Evolutionary conservation across 2,797 vertebrate species (phyloP).

Genomic region (Euphonia xanthogaster): DNA sequence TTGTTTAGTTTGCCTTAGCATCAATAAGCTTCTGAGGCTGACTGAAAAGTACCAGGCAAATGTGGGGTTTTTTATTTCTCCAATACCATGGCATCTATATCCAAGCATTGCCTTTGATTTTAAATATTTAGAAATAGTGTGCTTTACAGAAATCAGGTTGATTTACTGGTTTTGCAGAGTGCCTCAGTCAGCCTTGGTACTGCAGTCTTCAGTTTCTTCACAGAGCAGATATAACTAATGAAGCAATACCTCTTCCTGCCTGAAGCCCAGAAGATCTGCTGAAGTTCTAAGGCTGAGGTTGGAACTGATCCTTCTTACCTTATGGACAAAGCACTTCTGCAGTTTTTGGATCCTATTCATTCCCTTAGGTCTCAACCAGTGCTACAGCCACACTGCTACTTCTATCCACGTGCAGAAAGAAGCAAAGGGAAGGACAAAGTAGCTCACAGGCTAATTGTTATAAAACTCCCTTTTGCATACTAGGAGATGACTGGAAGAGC

Average conservation of each 20-base stretch:
- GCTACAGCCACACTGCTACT: neutral
- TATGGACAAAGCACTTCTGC: neutral
- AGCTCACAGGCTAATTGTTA: neutral
- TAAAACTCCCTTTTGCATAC: neutral
- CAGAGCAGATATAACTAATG: neutral
- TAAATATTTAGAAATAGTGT: neutral
- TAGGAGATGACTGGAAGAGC: neutral
- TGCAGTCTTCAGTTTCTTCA: neutral
- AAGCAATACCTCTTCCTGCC: neutral
- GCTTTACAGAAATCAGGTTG: neutral
- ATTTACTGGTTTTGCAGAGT: neutral
- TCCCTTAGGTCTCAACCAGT: neutral
- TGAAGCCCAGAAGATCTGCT: neutral
- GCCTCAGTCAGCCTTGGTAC: neutral
- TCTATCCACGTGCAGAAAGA: neutral
- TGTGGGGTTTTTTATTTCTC: neutral
- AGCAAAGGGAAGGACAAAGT: neutral
- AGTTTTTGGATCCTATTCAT: neutral
- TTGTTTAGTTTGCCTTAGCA: neutral
- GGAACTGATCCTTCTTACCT: neutral
- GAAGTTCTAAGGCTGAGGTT: neutral
- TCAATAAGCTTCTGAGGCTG: neutral
- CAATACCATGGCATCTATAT: neutral
- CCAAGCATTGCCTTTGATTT: neutral
- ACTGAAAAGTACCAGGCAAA: neutral